Evolutionary conservation across 2,113 vertebrate genomes (phyloP).

Genomic region (Pionites leucogaster): DNA sequence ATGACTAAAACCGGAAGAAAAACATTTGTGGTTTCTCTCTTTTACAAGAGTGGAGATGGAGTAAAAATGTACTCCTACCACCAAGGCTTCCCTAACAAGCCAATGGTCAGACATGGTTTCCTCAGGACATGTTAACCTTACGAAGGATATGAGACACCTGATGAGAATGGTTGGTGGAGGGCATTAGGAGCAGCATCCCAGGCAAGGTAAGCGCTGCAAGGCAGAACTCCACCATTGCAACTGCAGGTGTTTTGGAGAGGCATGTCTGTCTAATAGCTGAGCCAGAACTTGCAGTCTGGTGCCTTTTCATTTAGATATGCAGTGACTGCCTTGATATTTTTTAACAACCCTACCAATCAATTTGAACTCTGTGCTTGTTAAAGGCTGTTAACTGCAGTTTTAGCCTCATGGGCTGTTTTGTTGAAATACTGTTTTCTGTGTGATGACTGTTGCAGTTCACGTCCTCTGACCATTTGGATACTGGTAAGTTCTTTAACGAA

Average conservation of each 20-base stretch:
- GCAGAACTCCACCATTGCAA: accelerated
- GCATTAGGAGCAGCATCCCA: accelerated
- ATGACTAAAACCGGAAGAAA: constrained; percentile 60
- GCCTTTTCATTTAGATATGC: not conserved
- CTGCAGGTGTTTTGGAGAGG: not conserved
- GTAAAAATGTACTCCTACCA: not conserved
- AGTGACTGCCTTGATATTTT: accelerated
- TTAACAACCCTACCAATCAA: not conserved
- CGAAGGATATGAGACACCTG: accelerated
- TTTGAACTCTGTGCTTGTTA: not conserved
- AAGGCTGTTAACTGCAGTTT: not conserved
- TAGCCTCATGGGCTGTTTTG: not conserved
- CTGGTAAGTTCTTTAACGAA: not conserved
- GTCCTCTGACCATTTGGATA: not conserved
- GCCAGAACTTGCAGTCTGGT: not conserved
- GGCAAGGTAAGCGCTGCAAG: not conserved
- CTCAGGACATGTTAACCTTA: not conserved
- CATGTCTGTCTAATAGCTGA: not conserved
- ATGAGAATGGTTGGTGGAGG: not conserved
- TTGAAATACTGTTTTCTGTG: not conserved
- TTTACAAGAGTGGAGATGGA: not conserved
- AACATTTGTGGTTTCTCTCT: constrained; percentile 44
- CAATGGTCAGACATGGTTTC: not conserved
- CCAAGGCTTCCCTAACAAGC: not conserved
- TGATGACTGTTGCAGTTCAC: not conserved